Evolutionary conservation across 2,888 invertebrate species (phyloP), one percentile per base, ranked within the genome.

Genomic region (Euphydryas editha): DNA sequence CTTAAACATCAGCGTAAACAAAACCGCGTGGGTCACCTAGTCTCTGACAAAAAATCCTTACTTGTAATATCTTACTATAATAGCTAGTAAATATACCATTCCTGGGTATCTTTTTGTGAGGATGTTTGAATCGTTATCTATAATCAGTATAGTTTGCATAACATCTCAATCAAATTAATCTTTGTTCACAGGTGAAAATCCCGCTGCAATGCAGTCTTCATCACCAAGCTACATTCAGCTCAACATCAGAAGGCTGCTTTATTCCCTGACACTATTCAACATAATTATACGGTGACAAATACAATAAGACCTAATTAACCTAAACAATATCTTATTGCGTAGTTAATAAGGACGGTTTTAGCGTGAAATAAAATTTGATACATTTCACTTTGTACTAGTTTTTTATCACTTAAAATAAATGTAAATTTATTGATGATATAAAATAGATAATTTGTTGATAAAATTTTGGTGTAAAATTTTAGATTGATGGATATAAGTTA

Each of bases 201-300:
- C 96, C 66, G 96, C 96, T 21, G 96, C 96, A 11, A 96, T 96
- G 96, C 96, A 96, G 76, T 92, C 92, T 0, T 94, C 95, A 75
- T 95, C 95, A 65, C 86, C 91, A 1, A 91, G 87, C 49, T 88
- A 86, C 75, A 83, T 82, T 57, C 76, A 80, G 64, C 72, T 77
- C 63, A 80, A 78, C 68, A 75, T 84, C 68, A 80, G 80, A 63
- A 77, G 75, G 60, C 73, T 84, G 64, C 67, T 89, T 68, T 77
- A 86, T 76, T 81, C 82, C 24, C 70, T 88, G 51, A 80, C 80
- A 4, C 69, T 75, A 39, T 68, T 86, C 18, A 81, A 84, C 67
- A 68, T 87, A 56, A 72, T 85, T 73, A 73, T 83, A 76, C 86
- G 92, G 91, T 92, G 91, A 91, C 91, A 88, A 81, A 78, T 76